Percentiles rank a stretch among this genome's conserved stretches.
phyloP scores from a whole-genome alignment of 2,113 vertebrate species.

The Orcinus orca region DNA sequence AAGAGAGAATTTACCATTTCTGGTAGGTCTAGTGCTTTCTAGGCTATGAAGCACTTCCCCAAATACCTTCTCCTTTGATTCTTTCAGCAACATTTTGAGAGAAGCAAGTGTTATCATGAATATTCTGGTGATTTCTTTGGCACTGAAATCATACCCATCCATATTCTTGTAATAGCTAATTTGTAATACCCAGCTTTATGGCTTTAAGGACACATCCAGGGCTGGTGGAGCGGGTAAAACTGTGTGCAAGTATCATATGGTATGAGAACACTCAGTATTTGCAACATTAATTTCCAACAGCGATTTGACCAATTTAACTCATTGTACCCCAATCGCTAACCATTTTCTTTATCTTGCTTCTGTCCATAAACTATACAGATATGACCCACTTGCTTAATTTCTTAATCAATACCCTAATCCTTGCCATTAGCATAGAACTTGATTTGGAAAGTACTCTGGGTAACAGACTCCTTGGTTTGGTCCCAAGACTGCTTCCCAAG shows the following conservation, averaged over 20 bases:
- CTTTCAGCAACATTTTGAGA: neutral
- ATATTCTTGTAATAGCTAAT: neutral
- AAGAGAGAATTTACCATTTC: neutral
- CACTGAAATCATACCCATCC: neutral
- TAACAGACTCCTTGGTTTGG: neutral
- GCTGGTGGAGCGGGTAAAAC: neutral
- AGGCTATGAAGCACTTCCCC: neutral
- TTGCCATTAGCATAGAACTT: neutral
- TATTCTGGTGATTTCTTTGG: neutral
- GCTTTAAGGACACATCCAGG: neutral
- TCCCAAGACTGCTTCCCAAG: neutral
- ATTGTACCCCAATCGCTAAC: neutral
- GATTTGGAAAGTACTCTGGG: neutral
- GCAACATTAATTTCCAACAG: neutral
- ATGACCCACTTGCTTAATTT: neutral
- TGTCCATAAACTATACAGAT: neutral
- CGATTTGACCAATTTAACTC: neutral
- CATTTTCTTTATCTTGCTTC: slow-evolving; percentile 2
- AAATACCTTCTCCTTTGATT: neutral
- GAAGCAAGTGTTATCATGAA: neutral
- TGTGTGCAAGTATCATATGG: neutral
- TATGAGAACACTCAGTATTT: neutral
- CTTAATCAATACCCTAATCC: neutral
- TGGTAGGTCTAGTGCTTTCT: neutral
- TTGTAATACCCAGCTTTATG: neutral